A percentile compares a stretch with the other conserved stretches of the same genome.
These are phyloP conservation scores for Diachasma alloeum DNA, from an alignment of 1,140 invertebrate species.

Conservation along the genomic window DNA sequence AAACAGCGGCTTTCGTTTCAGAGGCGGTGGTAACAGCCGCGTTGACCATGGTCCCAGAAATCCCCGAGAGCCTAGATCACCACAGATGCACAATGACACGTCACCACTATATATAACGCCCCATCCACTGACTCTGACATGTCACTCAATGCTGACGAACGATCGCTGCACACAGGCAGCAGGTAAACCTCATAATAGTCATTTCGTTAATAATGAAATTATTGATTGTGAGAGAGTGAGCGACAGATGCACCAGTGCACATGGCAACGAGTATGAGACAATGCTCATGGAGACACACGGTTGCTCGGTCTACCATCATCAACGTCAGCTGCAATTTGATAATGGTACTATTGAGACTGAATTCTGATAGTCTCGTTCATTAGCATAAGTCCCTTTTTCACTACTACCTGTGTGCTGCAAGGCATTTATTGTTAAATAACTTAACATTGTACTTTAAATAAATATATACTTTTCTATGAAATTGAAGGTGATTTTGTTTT, in stretches of 20 bases:
- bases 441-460: slow-evolving; percentile 6
- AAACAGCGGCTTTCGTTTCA: slow-evolving; percentile 51
- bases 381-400: slow-evolving; percentile 21
- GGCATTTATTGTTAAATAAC: slow-evolving; percentile 6
- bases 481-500: not conserved
- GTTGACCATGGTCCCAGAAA: slow-evolving; percentile 40
- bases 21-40: slow-evolving; percentile 50
- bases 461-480: slow-evolving; percentile 28
- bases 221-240: slow-evolving; percentile 23
- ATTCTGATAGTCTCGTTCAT: slow-evolving; percentile 41
- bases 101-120: slow-evolving; percentile 37
- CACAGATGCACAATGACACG: slow-evolving; percentile 45
- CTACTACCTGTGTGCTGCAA: slow-evolving; percentile 20
- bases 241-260: slow-evolving; percentile 19
- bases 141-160: slow-evolving; percentile 12
- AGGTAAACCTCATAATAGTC: slow-evolving; percentile 48
- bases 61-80: slow-evolving; percentile 42
- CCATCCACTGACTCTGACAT: slow-evolving; percentile 11
- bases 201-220: slow-evolving; percentile 38
- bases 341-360: slow-evolving; percentile 46
- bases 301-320: slow-evolving; percentile 52
- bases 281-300: slow-evolving; percentile 59
- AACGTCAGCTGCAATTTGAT: slow-evolving; percentile 39
- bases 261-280: slow-evolving; percentile 46
- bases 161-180: slow-evolving; percentile 39